Evolutionary conservation across 2,113 vertebrate species (phyloP).

Genomic region (Sinocyclocheilus anshuiensis): DNA sequence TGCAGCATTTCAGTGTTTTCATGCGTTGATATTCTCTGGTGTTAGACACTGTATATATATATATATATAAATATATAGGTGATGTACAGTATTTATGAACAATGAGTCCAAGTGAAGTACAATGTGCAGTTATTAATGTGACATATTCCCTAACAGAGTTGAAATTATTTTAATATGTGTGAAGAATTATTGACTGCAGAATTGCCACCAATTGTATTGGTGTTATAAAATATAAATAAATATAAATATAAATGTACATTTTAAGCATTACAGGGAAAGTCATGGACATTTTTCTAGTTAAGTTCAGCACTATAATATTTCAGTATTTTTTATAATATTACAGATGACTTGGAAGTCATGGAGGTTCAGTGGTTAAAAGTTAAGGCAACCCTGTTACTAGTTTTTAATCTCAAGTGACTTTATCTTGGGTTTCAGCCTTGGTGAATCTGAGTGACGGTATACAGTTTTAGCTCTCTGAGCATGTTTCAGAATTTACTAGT

Average conservation of each 20-base stretch:
- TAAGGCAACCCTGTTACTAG: not conserved
- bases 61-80: not conserved
- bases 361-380: not conserved
- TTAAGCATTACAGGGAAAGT: not conserved
- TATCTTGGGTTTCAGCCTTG: not conserved
- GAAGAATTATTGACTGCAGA: not conserved
- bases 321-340: too few relatives aligned
- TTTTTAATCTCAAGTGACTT: not conserved
- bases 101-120: not conserved
- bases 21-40: not conserved
- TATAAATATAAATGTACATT: too few relatives aligned
- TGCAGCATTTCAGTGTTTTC: not conserved
- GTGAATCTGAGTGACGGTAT: not conserved
- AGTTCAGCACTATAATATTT: not conserved
- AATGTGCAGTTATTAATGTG: not conserved
- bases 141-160: not conserved
- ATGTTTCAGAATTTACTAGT: not conserved
- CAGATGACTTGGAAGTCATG: not conserved
- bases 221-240: too few relatives aligned
- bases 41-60: not conserved
- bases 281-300: not conserved
- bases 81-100: not conserved
- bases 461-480: not conserved
- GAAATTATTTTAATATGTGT: not conserved
- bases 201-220: not conserved